Percentiles rank a stretch among this genome's conserved stretches.
Conservation (phyloP, 2,797 vertebrate species). For the Atherinosoma microstoma region DNA sequence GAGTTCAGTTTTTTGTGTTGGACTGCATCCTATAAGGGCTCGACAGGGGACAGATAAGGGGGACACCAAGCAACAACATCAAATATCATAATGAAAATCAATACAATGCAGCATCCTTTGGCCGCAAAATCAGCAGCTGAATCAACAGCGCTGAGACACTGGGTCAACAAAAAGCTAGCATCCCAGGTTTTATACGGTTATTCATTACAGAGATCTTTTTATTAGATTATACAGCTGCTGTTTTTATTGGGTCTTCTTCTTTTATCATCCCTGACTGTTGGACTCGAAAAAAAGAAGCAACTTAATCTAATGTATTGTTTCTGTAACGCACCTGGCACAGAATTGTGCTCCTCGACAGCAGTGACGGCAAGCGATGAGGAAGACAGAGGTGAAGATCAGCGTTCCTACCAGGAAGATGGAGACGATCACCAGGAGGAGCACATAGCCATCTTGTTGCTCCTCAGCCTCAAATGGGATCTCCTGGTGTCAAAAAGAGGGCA, state of each 20-base stretch:
- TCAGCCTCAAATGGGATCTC: constrained; percentile 70
- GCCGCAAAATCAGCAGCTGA: constrained; percentile 6
- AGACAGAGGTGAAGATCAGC: constrained; percentile 86
- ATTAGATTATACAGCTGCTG: constrained; percentile 34
- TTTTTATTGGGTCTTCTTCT: constrained; percentile 15
- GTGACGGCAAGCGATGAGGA: constrained; percentile 89
- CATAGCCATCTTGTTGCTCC: constrained; percentile 88
- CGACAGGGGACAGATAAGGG: background rate
- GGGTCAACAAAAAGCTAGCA: constrained; percentile 20
- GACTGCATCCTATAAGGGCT: background rate
- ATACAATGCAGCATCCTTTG: background rate
- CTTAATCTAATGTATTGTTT: background rate
- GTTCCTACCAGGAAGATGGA: constrained; percentile 91
- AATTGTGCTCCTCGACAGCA: constrained; percentile 86
- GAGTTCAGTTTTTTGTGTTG: constrained; percentile 12
- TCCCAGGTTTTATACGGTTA: background rate
- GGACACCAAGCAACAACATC: background rate
- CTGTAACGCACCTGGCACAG: constrained; percentile 85
- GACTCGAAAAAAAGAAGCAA: background rate
- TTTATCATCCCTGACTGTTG: background rate
- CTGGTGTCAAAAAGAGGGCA: constrained; percentile 46
- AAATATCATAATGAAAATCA: constrained; percentile 25
- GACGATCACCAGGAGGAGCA: constrained; percentile 90
- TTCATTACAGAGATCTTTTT: constrained; percentile 18
- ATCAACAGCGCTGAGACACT: background rate